Evolutionary conservation across 1,140 invertebrate genomes (phyloP), one percentile per base, ranked within the genome.

Genomic region (Leptinotarsa texana): DNA sequence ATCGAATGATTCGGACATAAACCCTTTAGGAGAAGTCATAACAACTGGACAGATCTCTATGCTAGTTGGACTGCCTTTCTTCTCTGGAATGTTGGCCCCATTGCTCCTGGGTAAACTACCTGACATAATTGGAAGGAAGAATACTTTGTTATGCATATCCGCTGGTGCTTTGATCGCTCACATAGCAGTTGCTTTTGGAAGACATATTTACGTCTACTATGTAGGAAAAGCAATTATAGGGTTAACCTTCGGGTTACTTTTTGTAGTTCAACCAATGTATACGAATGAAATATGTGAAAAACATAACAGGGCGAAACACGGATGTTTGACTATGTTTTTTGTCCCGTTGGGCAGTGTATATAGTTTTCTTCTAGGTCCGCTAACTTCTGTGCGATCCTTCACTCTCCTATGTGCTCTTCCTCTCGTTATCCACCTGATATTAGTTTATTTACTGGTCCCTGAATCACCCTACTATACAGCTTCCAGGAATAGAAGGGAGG

Each of bases 281-380:
- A 4, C 63, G 3, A 48, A n/a, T 63, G 69, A 72, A 27, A 21
- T 72, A 17, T 22, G 21, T 47, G 69, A 72, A 47, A n/a, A 72
- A 11, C 69, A 72, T n/a, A 72, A 72, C 48, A 18, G 69, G 8
- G 69, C 51, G 17, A 70, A 72, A 65, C 74, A 80, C 67, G 80
- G 82, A 8, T 94, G 93, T 83, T 90, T 93, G 74, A 88, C 91
- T 27, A 87, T 86, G 1, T 94, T 93, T 79, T 75, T 75, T 17
- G 61, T 75, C 1, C 66, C 72, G 17, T 68, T 74, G 0, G 83
- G 83, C 18, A 57, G 74, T 22, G 57, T 82, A 6, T 71, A 74
- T 18, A 82, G 87, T 2, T 93, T 91, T 78, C 66, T 85, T 0
- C 81, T 92, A 42, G 92, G 92, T 3, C 86, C 90, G 13, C 88